These are phyloP conservation scores for Trachemys scripta DNA, from an alignment of 2,113 vertebrate species.

Conservation along the genomic window DNA sequence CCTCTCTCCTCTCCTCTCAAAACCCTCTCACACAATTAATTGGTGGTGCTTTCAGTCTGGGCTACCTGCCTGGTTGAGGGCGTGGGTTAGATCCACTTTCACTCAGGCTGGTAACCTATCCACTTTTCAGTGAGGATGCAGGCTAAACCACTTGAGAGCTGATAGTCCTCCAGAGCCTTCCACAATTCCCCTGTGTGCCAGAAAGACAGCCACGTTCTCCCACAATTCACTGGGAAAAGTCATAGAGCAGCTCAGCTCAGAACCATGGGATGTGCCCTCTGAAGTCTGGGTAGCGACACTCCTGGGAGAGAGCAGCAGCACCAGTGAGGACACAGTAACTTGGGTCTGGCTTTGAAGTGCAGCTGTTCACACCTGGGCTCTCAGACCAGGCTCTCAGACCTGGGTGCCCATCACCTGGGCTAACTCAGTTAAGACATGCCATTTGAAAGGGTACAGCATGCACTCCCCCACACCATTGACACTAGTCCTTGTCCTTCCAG, in stretches of 20 bases:
- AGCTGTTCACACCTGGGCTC: neutral
- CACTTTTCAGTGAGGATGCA: neutral
- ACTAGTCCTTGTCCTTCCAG: neutral
- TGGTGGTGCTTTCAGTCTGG: too few relatives aligned
- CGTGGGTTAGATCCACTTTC: too few relatives aligned
- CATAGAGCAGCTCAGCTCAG: neutral
- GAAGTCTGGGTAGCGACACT: neutral
- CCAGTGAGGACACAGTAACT: neutral
- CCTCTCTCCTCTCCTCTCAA: fast-evolving
- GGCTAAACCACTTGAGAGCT: neutral
- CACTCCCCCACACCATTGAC: too few relatives aligned
- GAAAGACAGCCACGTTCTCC: neutral
- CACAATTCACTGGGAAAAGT: neutral
- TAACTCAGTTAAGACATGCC: neutral
- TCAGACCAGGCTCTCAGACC: neutral
- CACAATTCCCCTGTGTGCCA: neutral
- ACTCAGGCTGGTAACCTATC: neutral
- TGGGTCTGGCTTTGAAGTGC: neutral
- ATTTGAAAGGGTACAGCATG: too few relatives aligned
- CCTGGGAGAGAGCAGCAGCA: neutral
- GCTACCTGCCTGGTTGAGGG: too few relatives aligned
- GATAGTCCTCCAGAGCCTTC: neutral
- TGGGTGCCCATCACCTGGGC: neutral
- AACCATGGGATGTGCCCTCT: neutral
- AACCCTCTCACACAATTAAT: neutral